phyloP scores from a whole-genome alignment of 2,797 vertebrate species.

The Chaenodraco wilsoni region DNA sequence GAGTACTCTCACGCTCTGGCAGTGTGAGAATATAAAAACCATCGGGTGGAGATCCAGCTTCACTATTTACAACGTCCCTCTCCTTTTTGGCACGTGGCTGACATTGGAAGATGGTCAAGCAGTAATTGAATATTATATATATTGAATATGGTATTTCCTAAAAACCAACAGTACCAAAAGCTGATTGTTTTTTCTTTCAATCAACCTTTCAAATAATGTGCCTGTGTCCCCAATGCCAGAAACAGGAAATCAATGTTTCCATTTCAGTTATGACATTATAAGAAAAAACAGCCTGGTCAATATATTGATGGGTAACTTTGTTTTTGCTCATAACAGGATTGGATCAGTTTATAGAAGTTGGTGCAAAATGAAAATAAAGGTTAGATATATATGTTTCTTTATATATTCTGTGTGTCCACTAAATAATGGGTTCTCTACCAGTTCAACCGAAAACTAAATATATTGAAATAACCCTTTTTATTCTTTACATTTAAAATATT shows the following conservation, averaged over 20 bases:
- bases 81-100: slow-evolving; percentile 3
- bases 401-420: neutral
- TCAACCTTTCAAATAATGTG: slow-evolving; percentile 2
- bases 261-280: slow-evolving; percentile 38
- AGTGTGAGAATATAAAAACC: slow-evolving; percentile 24
- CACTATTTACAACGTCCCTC: slow-evolving; percentile 17
- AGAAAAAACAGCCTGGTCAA: slow-evolving; percentile 28
- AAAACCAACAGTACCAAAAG: neutral
- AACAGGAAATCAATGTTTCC: slow-evolving; percentile 27
- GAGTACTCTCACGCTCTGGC: slow-evolving; percentile 15
- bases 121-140: slow-evolving; percentile 8
- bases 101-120: neutral
- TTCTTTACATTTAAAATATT: no score
- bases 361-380: neutral
- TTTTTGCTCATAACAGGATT: slow-evolving; percentile 37
- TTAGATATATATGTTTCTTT: neutral
- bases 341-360: slow-evolving; percentile 8
- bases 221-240: slow-evolving; percentile 5
- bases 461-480: no score
- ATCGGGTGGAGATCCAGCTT: slow-evolving; percentile 46
- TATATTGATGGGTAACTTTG: slow-evolving; percentile 25
- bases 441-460: no score
- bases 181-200: slow-evolving; percentile 7
- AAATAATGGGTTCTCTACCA: no score
- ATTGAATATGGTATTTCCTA: no score